These are phyloP conservation scores for Pachypsylla venusta DNA, from an alignment of 1,140 invertebrate genomes.

Conservation along the genomic window DNA sequence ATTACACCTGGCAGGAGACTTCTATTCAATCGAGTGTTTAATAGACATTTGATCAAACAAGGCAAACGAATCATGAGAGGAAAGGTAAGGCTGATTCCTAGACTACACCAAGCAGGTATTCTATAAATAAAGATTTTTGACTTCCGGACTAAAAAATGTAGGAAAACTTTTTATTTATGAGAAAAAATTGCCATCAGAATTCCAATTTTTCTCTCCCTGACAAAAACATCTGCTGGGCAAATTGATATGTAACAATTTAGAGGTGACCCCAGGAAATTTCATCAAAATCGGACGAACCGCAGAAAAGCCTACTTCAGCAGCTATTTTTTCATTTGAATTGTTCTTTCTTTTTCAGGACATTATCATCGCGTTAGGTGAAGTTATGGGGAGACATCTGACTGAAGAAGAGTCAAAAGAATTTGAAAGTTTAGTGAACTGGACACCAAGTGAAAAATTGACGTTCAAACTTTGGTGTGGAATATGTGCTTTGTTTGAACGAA, in stretches of 20 bases:
- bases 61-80: conserved; percentile 28
- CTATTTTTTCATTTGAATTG: not conserved
- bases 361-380: conserved; percentile 37
- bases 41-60: conserved; percentile 28
- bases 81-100: conserved; percentile 17
- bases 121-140: not conserved
- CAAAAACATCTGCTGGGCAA: too few species aligned
- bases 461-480: conserved; percentile 51
- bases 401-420: conserved; percentile 34
- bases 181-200: too few species aligned
- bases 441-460: conserved; percentile 35
- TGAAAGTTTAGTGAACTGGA: conserved; percentile 35
- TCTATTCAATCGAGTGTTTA: conserved; percentile 40
- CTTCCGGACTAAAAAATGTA: not conserved
- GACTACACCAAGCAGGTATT: not conserved
- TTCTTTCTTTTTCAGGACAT: conserved; percentile 30
- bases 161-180: too few species aligned
- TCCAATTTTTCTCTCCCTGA: too few species aligned
- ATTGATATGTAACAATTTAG: too few species aligned
- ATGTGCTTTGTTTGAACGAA: conserved; percentile 45
- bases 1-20: conserved; percentile 44
- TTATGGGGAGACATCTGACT: conserved; percentile 42
- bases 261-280: too few species aligned
- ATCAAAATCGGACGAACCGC: too few species aligned
- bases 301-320: too few species aligned